Percentiles rank a stretch among this genome's conserved stretches.
Conservation (phyloP, 2,888 invertebrate genomes). For the Amaurobius ferox region DNA sequence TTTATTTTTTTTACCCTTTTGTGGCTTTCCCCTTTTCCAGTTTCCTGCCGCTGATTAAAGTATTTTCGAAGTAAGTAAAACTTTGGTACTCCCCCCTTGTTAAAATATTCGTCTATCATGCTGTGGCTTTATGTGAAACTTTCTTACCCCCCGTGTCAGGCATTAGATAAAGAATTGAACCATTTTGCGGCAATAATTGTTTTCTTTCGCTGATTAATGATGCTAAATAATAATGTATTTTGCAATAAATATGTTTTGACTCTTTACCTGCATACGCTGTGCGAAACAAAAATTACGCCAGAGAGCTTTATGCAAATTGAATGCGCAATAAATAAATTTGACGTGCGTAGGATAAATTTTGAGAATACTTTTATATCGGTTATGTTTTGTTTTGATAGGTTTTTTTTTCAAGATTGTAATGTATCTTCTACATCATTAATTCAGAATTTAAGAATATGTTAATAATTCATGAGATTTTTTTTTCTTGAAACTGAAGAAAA, state of each 20-base stretch:
- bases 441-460: too few species aligned
- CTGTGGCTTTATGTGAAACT: constrained; percentile 47
- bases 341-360: background rate
- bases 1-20: constrained; percentile 36
- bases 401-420: too few species aligned
- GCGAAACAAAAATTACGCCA: background rate
- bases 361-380: background rate
- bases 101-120: constrained; percentile 61
- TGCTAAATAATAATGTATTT: background rate
- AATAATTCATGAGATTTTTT: too few species aligned
- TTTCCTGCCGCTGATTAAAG: constrained; percentile 61
- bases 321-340: background rate
- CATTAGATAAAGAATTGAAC: constrained; percentile 32
- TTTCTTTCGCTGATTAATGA: constrained; percentile 7
- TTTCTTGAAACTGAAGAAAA: too few species aligned
- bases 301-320: background rate
- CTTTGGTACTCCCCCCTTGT: constrained; percentile 5
- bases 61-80: constrained; percentile 24
- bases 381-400: background rate
- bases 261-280: background rate
- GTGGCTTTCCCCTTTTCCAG: constrained; percentile 28
- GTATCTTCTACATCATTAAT: too few species aligned
- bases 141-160: constrained; percentile 22
- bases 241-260: background rate
- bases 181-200: constrained; percentile 17